Conservation (phyloP, 2,797 vertebrate genomes). For the Anguilla anguilla region DNA sequence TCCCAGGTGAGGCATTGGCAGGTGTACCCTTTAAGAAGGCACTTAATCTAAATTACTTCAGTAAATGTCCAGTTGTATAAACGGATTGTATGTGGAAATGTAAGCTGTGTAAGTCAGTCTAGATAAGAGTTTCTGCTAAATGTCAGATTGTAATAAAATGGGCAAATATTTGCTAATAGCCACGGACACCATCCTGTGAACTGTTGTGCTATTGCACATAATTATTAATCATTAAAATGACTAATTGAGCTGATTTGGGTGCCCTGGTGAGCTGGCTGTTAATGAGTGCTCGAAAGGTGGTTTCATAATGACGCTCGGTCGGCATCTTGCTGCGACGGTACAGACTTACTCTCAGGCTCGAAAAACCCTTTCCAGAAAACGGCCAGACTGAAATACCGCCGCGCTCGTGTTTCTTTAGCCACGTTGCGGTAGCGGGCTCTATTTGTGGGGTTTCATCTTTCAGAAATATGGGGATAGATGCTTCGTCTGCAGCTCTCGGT, state of each 20-base stretch:
- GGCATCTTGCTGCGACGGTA: not conserved
- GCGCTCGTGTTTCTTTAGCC: not conserved
- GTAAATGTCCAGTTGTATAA: slow-evolving; percentile 24
- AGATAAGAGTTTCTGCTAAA: not conserved
- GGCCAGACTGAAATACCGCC: not conserved
- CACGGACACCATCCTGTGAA: not conserved
- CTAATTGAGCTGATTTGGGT: not conserved
- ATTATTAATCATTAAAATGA: slow-evolving; percentile 14
- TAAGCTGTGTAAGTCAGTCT: not conserved
- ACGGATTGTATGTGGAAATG: not conserved
- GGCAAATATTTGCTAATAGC: not conserved
- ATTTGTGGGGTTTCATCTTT: not conserved
- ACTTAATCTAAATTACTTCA: slow-evolving; percentile 26
- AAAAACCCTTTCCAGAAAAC: not conserved
- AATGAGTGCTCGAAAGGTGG: not conserved
- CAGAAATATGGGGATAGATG: not conserved
- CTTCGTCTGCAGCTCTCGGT: not conserved
- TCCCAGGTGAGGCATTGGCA: not conserved
- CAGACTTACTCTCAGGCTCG: not conserved
- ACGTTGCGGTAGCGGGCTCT: not conserved
- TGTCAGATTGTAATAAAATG: not conserved
- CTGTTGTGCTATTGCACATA: not conserved
- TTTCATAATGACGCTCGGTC: not conserved
- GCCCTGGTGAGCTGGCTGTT: not conserved
- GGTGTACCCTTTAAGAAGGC: slow-evolving; percentile 19